Base-by-base conservation (phyloP, 2,797 vertebrate genomes). In the Pangasius krempfi region DNA sequence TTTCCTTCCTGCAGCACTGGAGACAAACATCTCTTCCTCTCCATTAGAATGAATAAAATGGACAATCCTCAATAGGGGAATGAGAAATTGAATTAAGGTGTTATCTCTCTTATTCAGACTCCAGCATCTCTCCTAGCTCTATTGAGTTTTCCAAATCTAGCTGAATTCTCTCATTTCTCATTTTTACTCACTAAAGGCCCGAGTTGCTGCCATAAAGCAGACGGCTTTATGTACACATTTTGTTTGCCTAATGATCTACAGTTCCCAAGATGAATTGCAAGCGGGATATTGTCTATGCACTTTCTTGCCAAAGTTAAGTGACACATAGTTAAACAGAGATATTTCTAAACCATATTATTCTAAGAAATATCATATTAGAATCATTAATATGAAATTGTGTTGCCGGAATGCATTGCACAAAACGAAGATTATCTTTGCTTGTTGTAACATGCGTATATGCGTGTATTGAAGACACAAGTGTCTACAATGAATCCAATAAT, bases 81-180 rank as follows among this genome's bases (percentile, higher is more conserved):
- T 70, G 87, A 90, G 90, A 93, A 92, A 94, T 95, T 90, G 54
- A 94, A 94, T 95, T 92, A 95, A 85, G 86, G 88, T 90, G 89
- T 94, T 94, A 93, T 93, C 93, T 92, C 86, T 87, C 62, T 93
- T 85, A 88, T 80, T 93, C 92, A 91, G 85, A 68, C 92, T 90
- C 87, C 88, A 89, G 86, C 90, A 89, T 76, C 89, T 91, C 88
- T 92, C 87, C 78, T 88, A 89, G 70, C 87, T 89, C 89, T 64
- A 78, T n/a, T 66, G 82, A 85, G 50, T 78, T 66, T 56, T 88
- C 81, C 80, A 33, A 86, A 81, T 88, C 40, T 58, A 81, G 60
- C 85, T 22, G 68, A 85, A 80, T 70, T 68, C 86, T 88, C 89
- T 88, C 85, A 89, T 93, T 91, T 60, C 54, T 50, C 62, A 30